Percentiles rank a stretch among this genome's conserved stretches.
These are phyloP conservation scores for Zosterops borbonicus DNA, from an alignment of 2,113 vertebrate species.

Conservation along the genomic window DNA sequence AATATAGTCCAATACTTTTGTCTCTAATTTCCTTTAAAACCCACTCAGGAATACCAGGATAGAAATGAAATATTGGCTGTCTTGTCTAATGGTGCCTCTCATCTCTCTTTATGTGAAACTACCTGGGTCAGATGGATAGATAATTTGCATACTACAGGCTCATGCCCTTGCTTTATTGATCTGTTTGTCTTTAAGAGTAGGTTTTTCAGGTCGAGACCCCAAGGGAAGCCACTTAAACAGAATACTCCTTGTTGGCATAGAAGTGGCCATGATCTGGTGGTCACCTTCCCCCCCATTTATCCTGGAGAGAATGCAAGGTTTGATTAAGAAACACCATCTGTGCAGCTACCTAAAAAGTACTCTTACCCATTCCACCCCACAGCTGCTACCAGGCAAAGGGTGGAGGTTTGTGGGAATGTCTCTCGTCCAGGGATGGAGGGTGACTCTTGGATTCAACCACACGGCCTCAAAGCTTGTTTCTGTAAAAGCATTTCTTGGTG, in stretches of 20 bases:
- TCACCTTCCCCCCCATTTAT: neutral
- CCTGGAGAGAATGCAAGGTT: neutral
- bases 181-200: constrained; percentile 3
- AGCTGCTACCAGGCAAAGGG: neutral
- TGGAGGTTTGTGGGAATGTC: neutral
- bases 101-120: constrained; percentile 9
- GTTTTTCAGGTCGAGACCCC: neutral
- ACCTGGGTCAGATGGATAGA: neutral
- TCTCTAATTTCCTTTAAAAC: neutral
- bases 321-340: neutral
- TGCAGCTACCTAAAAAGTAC: neutral
- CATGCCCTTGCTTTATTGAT: constrained; percentile 11
- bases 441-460: neutral
- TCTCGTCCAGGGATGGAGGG: neutral
- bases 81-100: neutral
- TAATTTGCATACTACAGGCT: neutral
- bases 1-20: neutral
- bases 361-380: neutral
- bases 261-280: neutral
- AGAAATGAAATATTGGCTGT: neutral
- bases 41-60: neutral
- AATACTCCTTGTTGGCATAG: neutral
- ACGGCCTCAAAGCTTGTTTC: neutral
- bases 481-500: neutral
- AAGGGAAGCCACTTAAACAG: neutral